Evolutionary conservation across 2,888 invertebrate genomes (phyloP).

Genomic region (Amphipoea lucens): DNA sequence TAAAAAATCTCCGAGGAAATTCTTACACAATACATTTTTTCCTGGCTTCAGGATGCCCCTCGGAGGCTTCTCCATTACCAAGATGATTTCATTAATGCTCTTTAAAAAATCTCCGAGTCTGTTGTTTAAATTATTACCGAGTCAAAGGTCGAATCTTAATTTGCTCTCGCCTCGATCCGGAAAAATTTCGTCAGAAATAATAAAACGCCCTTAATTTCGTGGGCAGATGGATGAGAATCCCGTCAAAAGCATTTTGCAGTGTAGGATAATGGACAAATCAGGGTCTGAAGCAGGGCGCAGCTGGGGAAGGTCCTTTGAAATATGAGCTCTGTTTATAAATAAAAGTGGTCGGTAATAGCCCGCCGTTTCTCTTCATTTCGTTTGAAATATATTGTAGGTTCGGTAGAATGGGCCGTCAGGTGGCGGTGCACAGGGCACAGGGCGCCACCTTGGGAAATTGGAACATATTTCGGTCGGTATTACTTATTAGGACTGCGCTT

Average conservation of each 20-base stretch:
- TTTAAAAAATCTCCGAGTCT: conserved; percentile 73
- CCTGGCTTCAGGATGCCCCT: conserved; percentile 62
- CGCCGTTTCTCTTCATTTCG: conserved; percentile 79
- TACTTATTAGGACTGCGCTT: conserved; percentile 16
- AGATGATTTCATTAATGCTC: conserved; percentile 81
- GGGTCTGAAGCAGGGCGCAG: conserved; percentile 58
- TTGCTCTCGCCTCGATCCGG: conserved; percentile 49
- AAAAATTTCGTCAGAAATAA: conserved; percentile 54
- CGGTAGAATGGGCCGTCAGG: conserved; percentile 55
- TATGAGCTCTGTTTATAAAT: conserved; percentile 80
- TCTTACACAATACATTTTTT: conserved; percentile 63
- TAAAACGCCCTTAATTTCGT: conserved; percentile 59
- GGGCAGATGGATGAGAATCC: conserved; percentile 59
- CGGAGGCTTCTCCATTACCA: conserved; percentile 71
- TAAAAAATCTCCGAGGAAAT: conserved; percentile 63
- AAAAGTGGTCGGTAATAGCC: conserved; percentile 77
- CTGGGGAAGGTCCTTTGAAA: conserved; percentile 70
- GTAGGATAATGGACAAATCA: conserved; percentile 68
- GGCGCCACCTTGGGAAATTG: conserved; percentile 45
- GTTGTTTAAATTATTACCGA: conserved; percentile 78
- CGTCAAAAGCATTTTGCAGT: conserved; percentile 62
- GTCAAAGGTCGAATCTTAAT: conserved; percentile 67
- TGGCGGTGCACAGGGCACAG: conserved; percentile 23
- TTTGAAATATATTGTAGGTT: conserved; percentile 69
- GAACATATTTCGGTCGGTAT: conserved; percentile 35